Conservation (phyloP, 2,888 invertebrate species). For the Asteroscopus sphinx region DNA sequence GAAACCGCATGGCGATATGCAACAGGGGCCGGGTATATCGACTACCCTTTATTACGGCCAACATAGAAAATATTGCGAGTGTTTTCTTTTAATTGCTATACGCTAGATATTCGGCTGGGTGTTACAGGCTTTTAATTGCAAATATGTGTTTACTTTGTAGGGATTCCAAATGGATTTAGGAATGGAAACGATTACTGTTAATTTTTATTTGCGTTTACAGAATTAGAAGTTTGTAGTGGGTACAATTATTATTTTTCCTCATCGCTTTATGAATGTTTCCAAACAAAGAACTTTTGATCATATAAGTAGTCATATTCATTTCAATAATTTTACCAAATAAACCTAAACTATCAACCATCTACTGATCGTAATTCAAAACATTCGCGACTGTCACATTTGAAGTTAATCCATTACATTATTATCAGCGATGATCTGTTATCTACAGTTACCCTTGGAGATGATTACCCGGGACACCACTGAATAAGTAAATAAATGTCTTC, state of each 20-base stretch:
- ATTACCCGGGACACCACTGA: slow-evolving; percentile 79
- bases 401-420: slow-evolving; percentile 66
- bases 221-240: too few relatives aligned
- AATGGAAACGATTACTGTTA: background rate
- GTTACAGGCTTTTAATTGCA: slow-evolving; percentile 29
- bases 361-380: slow-evolving; percentile 16
- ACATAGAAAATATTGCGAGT: slow-evolving; percentile 53
- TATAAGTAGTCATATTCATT: too few relatives aligned
- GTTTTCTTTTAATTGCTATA: slow-evolving; percentile 54
- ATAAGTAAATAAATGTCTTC: slow-evolving; percentile 88
- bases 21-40: slow-evolving; percentile 70
- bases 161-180: slow-evolving; percentile 12
- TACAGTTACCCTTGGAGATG: slow-evolving; percentile 77
- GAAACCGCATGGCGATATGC: slow-evolving; percentile 80
- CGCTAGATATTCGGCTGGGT: slow-evolving; percentile 36
- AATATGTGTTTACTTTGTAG: slow-evolving; percentile 28
- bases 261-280: too few relatives aligned
- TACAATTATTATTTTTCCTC: too few relatives aligned
- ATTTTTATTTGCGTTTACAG: background rate
- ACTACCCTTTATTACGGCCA: slow-evolving; percentile 66
- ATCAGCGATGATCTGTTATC: slow-evolving; percentile 66
- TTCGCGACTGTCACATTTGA: slow-evolving; percentile 39
- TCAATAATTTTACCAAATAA: too few relatives aligned
- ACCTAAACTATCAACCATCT: too few relatives aligned
- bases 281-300: too few relatives aligned